Conservation (phyloP, 2,888 invertebrate species). For the Drosophila peninsularis region DNA sequence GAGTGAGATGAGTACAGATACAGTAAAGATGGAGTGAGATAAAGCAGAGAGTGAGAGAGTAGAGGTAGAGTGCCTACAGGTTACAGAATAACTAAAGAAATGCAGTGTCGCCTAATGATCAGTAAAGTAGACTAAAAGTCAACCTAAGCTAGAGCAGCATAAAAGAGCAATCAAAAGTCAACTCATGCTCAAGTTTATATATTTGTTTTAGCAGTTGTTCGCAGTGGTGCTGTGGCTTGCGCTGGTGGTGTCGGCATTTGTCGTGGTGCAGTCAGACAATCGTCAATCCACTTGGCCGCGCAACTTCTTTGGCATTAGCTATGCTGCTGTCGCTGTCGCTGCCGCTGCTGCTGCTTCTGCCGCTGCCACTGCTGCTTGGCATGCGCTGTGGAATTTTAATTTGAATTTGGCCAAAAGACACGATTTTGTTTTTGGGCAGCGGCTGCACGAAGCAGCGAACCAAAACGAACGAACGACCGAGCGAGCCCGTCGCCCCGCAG, state of each 20-base stretch:
- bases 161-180: slow-evolving; percentile 18
- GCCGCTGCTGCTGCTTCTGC: slow-evolving; percentile 18
- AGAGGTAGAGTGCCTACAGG: no score
- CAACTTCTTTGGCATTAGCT: slow-evolving; percentile 79
- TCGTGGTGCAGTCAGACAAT: slow-evolving; percentile 47
- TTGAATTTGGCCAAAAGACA: slow-evolving; percentile 80
- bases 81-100: neutral
- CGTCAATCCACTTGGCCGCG: slow-evolving; percentile 55
- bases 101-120: neutral
- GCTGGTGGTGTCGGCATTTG: slow-evolving; percentile 8
- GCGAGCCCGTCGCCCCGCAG: slow-evolving; percentile 13
- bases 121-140: neutral
- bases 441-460: slow-evolving; percentile 62
- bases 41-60: no score
- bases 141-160: neutral
- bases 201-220: slow-evolving; percentile 3
- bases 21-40: neutral
- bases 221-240: slow-evolving; percentile 2
- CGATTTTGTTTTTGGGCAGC: slow-evolving; percentile 74
- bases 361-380: slow-evolving; percentile 54
- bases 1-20: neutral
- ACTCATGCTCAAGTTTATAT: neutral
- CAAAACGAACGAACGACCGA: slow-evolving; percentile 56
- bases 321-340: slow-evolving; percentile 59
- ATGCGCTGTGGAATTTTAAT: slow-evolving; percentile 81